phyloP scores from a whole-genome alignment of 2,797 vertebrate species.

The Arctocebus calabarensis region DNA sequence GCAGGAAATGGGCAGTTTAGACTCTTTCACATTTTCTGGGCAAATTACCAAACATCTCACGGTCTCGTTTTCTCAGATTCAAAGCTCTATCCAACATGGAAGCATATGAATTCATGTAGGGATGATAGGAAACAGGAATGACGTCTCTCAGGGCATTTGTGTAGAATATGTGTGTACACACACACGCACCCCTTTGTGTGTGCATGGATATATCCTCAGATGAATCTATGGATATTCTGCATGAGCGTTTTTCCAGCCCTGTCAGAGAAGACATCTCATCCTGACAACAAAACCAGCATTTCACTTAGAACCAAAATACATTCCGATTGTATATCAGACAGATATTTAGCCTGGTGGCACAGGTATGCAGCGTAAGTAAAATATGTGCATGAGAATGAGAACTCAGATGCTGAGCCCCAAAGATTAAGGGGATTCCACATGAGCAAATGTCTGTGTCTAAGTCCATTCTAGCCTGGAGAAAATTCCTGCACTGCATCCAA shows the following conservation, averaged over 20 bases:
- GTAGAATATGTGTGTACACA: not conserved
- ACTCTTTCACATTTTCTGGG: not conserved
- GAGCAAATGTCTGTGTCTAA: not conserved
- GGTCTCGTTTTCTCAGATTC: not conserved
- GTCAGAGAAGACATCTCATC: not conserved
- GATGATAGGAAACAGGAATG: not conserved
- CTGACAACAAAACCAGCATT: conserved; percentile 3
- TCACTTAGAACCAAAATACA: conserved; percentile 27
- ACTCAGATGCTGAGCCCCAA: not conserved
- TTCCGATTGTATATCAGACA: not conserved
- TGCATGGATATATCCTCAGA: not conserved
- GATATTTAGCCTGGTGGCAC: not conserved
- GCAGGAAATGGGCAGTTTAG: not conserved
- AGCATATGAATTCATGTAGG: not conserved
- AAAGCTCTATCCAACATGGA: not conserved
- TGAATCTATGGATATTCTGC: not conserved
- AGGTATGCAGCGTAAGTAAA: not conserved
- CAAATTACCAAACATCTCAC: not conserved
- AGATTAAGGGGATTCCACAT: not conserved
- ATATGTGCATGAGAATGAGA: not conserved
- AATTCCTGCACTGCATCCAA: not conserved
- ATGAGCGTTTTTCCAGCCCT: not conserved
- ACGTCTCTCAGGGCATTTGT: not conserved
- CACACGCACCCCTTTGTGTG: not conserved
- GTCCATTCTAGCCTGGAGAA: not conserved